phyloP scores from a whole-genome alignment of 2,797 vertebrate genomes.

The Phyllotis vaccarum region DNA sequence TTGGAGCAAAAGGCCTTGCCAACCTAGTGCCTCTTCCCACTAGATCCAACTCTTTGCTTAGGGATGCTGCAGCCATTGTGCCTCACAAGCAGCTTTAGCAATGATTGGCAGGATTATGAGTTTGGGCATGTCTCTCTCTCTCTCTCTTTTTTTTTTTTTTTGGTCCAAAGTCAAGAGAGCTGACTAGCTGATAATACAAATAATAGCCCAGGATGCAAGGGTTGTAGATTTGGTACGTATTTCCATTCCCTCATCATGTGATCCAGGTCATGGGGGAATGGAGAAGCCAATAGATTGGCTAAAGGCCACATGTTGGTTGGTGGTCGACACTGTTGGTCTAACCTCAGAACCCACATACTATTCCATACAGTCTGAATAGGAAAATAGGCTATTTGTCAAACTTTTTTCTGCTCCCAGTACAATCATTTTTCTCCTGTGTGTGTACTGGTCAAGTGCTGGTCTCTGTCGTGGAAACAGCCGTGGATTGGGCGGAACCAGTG shows the following conservation, averaged over 20 bases:
- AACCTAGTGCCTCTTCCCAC: neutral
- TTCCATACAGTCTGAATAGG: neutral
- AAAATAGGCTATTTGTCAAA: neutral
- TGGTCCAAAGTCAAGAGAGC: slow-evolving; percentile 35
- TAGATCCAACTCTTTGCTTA: neutral
- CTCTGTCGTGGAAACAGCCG: neutral
- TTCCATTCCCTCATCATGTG: neutral
- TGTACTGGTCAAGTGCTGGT: neutral
- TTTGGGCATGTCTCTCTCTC: neutral
- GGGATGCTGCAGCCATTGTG: neutral
- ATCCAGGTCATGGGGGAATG: neutral
- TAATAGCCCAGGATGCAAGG: neutral
- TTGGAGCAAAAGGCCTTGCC: neutral
- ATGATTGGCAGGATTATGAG: neutral
- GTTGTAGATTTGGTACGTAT: neutral
- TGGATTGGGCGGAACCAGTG: neutral
- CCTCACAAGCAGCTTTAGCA: neutral
- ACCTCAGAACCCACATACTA: neutral
- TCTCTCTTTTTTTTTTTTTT: too few species aligned
- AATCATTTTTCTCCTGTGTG: neutral
- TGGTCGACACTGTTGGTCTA: neutral
- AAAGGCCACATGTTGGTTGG: neutral
- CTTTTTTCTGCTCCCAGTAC: neutral
- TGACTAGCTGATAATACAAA: neutral
- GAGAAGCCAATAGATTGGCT: neutral